Conservation (phyloP, 1,140 invertebrate genomes). For the Tetragonula clypearis region DNA sequence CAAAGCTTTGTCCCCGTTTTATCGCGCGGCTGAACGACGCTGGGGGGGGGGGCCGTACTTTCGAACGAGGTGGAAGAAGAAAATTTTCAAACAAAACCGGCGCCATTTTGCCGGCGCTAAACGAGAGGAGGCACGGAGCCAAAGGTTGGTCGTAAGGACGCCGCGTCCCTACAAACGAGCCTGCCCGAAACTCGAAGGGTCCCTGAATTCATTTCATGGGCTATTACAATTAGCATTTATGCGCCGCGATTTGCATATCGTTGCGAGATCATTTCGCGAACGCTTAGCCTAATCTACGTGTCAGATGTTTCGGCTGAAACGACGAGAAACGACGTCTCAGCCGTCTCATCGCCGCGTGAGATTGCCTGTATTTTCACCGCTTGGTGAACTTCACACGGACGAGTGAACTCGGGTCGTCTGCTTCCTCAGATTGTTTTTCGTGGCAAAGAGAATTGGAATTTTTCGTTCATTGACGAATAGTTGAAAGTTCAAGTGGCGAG, state of each 20-base stretch:
- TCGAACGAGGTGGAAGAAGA: constrained; percentile 33
- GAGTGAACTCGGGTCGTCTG: neutral
- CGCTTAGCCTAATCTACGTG: constrained; percentile 68
- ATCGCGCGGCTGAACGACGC: constrained; percentile 18
- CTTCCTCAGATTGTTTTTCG: neutral
- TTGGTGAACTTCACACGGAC: constrained; percentile 33
- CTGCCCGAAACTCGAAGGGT: constrained; percentile 23
- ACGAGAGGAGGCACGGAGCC: constrained; percentile 44
- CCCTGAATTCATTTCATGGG: constrained; percentile 69
- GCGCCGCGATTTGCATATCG: constrained; percentile 71
- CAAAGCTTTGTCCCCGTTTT: constrained; percentile 32
- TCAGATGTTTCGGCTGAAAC: constrained; percentile 48
- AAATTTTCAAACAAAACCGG: constrained; percentile 41
- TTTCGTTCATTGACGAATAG: no score
- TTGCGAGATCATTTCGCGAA: constrained; percentile 66
- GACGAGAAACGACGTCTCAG: constrained; percentile 28
- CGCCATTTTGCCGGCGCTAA: constrained; percentile 30
- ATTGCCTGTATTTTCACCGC: constrained; percentile 45
- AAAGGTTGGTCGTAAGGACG: constrained; percentile 51
- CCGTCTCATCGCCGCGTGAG: constrained; percentile 23
- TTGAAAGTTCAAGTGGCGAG: no score
- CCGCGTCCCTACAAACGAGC: constrained; percentile 40
- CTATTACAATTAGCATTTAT: constrained; percentile 74
- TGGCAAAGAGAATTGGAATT: no score
- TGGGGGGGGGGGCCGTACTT: neutral